Conservation (phyloP, 2,113 vertebrate genomes). For the Paedocypris sp. region DNA sequence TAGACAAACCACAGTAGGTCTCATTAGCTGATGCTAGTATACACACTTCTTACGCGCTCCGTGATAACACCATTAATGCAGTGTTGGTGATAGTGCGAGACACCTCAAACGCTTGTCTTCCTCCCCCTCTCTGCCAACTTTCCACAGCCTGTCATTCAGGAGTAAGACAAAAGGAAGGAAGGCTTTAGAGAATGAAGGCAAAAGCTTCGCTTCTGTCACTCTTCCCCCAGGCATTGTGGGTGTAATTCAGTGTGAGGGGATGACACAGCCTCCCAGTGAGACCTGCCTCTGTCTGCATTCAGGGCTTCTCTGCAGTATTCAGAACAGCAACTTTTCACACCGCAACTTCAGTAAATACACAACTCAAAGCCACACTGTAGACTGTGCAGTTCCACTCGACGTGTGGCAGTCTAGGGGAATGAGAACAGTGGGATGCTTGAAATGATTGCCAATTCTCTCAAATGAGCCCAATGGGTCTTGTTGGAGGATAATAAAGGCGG, state of each 20-base stretch:
- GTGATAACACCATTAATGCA: conserved; percentile 23
- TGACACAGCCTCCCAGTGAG: conserved; percentile 20
- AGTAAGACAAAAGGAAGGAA: conserved; percentile 30
- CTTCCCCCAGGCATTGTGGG: conserved; percentile 25
- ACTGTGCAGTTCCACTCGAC: not conserved
- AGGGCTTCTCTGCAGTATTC: conserved; percentile 29
- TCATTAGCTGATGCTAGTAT: conserved; percentile 16
- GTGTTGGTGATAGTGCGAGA: conserved; percentile 9
- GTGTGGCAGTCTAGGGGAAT: not conserved
- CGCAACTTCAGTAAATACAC: not conserved
- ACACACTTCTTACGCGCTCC: not conserved
- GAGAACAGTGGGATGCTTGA: not conserved
- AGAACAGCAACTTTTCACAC: conserved; percentile 12
- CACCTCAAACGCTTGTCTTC: conserved; percentile 10
- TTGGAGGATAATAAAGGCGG: too few species aligned
- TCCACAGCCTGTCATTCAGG: conserved; percentile 22
- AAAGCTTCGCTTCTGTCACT: conserved; percentile 10
- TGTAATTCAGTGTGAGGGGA: conserved; percentile 32
- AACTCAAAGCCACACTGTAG: not conserved
- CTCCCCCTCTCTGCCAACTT: conserved; percentile 5
- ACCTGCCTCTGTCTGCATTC: conserved; percentile 28
- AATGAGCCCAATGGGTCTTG: not conserved
- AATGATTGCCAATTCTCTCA: not conserved
- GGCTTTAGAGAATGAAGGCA: conserved; percentile 24
- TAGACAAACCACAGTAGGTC: conserved; percentile 10